Evolutionary conservation across 1,140 invertebrate genomes (phyloP).

Genomic region (Harpegnathos saltator): DNA sequence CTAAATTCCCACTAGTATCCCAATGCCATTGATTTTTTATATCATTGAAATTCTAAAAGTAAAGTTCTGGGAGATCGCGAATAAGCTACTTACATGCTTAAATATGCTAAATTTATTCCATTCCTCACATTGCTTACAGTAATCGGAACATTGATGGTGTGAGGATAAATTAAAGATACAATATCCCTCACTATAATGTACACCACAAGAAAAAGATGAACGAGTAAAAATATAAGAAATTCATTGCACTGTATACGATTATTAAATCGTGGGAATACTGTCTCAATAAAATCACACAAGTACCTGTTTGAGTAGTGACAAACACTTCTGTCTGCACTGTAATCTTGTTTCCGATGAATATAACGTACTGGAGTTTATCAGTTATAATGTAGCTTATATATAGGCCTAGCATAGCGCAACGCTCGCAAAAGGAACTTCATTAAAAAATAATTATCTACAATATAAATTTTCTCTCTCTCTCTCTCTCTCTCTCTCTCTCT

Average conservation of each 20-base stretch:
- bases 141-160: constrained; percentile 5
- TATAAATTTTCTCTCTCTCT: too few species aligned
- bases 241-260: constrained; percentile 18
- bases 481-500: too few species aligned
- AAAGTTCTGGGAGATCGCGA: constrained; percentile 1
- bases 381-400: constrained; percentile 9
- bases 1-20: too few species aligned
- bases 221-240: background rate
- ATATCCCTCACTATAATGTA: background rate
- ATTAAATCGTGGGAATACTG: constrained; percentile 1
- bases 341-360: constrained; percentile 28
- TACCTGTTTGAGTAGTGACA: constrained; percentile 11
- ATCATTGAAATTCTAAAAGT: too few species aligned
- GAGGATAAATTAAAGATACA: constrained; percentile 12
- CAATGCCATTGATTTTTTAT: too few species aligned
- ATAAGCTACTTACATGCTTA: constrained; percentile 1
- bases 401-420: constrained; percentile 41
- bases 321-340: background rate
- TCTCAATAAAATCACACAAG: background rate
- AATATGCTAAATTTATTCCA: constrained; percentile 18
- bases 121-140: constrained; percentile 17
- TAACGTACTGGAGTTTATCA: constrained; percentile 27
- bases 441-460: constrained; percentile 25
- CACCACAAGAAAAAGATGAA: constrained; percentile 5
- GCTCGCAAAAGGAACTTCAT: constrained; percentile 51